These are phyloP conservation scores for Geodia barretti DNA, from an alignment of 37 sponge, comb jelly and placozoan species.

Conservation along the genomic window DNA sequence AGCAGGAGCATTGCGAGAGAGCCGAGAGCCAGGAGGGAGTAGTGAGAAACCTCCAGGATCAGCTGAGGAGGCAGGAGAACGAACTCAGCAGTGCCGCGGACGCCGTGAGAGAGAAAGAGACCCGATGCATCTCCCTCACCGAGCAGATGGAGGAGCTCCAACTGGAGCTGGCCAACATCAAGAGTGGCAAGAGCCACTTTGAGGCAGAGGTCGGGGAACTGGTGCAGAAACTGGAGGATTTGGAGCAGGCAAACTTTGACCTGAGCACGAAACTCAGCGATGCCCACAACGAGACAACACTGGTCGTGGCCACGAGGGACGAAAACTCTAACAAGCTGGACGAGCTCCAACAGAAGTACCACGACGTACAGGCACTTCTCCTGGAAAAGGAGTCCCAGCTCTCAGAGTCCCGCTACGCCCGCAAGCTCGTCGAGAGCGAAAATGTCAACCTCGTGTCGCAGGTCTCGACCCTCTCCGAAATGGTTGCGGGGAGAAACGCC, in stretches of 20 bases:
- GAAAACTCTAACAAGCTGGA: constrained; percentile 11
- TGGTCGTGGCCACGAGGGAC: not conserved
- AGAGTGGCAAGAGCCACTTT: constrained; percentile 1
- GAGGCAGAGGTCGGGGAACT: constrained; percentile 20
- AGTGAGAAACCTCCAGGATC: constrained; percentile 36
- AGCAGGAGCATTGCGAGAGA: constrained; percentile 17
- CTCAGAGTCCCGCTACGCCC: constrained; percentile 10
- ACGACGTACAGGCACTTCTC: constrained; percentile 1
- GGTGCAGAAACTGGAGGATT: constrained; percentile 20
- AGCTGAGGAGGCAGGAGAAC: constrained; percentile 33
- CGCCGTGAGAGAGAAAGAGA: not conserved
- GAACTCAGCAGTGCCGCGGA: not conserved
- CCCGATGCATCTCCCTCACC: not conserved
- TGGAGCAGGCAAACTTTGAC: constrained; percentile 43
- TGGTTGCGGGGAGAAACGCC: constrained; percentile 42
- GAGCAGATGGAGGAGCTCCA: constrained; percentile 13
- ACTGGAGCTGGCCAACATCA: constrained; percentile 6
- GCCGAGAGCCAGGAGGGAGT: constrained; percentile 33
- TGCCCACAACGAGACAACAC: not conserved
- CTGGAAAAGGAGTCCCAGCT: constrained; percentile 38
- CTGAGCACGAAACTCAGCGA: constrained; percentile 31
- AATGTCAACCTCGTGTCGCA: constrained; percentile 45
- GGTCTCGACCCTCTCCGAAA: constrained; percentile 52
- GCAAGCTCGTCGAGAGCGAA: constrained; percentile 36
- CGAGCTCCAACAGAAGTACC: constrained; percentile 24